Evolutionary conservation across 2,113 vertebrate genomes (phyloP), one percentile per base, ranked within the genome.

Genomic region (Holacanthus passer): DNA sequence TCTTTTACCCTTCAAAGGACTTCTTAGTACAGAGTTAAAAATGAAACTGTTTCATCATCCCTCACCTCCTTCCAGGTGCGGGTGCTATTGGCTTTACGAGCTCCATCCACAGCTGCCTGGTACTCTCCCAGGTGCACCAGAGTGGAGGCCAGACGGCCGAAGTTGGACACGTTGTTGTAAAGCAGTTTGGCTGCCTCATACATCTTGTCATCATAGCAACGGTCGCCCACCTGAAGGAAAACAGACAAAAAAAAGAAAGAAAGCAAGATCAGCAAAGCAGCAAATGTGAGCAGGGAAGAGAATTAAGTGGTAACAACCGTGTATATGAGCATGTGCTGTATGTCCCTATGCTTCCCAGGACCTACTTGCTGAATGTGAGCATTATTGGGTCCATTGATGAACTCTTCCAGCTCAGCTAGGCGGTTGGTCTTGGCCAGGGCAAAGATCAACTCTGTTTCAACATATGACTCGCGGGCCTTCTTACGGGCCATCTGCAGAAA

Each of bases 121-220:
- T 98, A 99, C 89, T 99, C 98, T 68, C 98, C 98, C 0, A 99
- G 91, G 91, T 99, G 98, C 88, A 99, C 98, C 59, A 99, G 79
- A 1, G 98, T 99, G 0, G 98, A 99, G 67, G 98, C 98, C 93
- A 99, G 93, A 1, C 98, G 97, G 77, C 98, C 98, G 2, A 99
- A 99, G 93, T 99, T 99, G 83, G 98, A 99, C 56, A 99, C 98
- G 0, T 99, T 99, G 90, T 99, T 99, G 89, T 99, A 99, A 59
- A 99, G 91, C 35, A 99, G 93, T 77, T 99, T 99, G 87, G 98
- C 98, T 66, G 98, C 98, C 10, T 99, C 98, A 8, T 99, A 99
- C 98, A 99, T 99, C 92, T 98, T 99, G 82, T 99, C 98, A 53
- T 99, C 98, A 0, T 99, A 99, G 87, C 98, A 99, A 81, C 98